A percentile compares a stretch with the other conserved stretches of the same genome.
Evolutionary conservation across 2,888 invertebrate species (phyloP).

Genomic region (Parnassius orleans): DNA sequence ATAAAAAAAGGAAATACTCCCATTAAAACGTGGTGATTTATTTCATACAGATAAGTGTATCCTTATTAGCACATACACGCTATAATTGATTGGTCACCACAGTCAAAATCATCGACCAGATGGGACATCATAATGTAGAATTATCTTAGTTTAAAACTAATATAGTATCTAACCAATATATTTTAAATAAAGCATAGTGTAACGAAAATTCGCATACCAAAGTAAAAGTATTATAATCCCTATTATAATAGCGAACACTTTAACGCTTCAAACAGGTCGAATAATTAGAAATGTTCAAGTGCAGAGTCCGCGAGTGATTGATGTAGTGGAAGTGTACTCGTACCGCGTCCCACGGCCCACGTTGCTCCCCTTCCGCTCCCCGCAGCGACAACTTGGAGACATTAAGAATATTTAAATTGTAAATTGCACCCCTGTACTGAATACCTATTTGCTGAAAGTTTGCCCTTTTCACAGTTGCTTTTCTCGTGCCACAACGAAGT

Average conservation of each 20-base stretch:
- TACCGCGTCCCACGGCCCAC: slow-evolving; percentile 39
- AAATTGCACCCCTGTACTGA: slow-evolving; percentile 78
- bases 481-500: slow-evolving; percentile 2
- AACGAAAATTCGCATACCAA: not conserved
- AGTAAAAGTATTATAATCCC: slow-evolving; percentile 26
- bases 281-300: slow-evolving; percentile 79
- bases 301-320: slow-evolving; percentile 78
- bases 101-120: no score
- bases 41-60: no score
- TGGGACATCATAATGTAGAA: no score
- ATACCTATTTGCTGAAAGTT: slow-evolving; percentile 74
- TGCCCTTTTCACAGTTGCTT: slow-evolving; percentile 53
- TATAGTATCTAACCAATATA: not conserved
- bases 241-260: slow-evolving; percentile 48
- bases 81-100: no score
- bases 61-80: no score
- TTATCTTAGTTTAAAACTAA: not conserved
- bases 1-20: no score
- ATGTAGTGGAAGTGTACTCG: slow-evolving; percentile 74
- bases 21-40: no score
- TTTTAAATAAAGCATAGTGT: not conserved
- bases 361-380: slow-evolving; percentile 36
- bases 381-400: slow-evolving; percentile 73
- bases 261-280: slow-evolving; percentile 59
- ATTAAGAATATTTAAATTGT: slow-evolving; percentile 81